Percentiles rank a stretch among this genome's conserved stretches.
phyloP scores from a whole-genome alignment of 2,113 vertebrate species.

The Felis chaus region DNA sequence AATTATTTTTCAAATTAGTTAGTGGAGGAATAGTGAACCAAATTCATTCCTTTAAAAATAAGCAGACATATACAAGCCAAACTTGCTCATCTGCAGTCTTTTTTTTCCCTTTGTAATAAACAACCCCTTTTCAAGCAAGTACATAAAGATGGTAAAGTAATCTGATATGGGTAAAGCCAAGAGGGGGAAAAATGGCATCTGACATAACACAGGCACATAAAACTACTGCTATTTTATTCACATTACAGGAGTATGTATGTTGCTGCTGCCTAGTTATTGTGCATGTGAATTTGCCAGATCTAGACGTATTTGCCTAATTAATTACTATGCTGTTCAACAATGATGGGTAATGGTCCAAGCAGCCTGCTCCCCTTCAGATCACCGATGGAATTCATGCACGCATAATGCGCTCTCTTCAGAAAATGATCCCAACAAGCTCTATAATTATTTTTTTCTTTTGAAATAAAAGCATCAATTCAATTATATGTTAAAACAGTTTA shows the following conservation, averaged over 20 bases:
- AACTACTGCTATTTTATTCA: not conserved
- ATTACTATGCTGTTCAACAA: slow-evolving; percentile 68
- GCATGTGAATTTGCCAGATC: slow-evolving; percentile 38
- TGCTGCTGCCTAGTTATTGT: slow-evolving; percentile 50
- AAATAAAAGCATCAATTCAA: slow-evolving; percentile 72
- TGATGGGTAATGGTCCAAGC: slow-evolving; percentile 64
- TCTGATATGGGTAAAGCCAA: not conserved
- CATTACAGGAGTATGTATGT: not conserved
- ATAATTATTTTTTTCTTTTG: slow-evolving; percentile 69
- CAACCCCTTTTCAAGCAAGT: not conserved
- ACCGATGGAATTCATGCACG: slow-evolving; percentile 48
- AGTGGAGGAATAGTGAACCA: not conserved
- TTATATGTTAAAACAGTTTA: slow-evolving; percentile 65
- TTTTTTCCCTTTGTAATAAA: slow-evolving; percentile 22
- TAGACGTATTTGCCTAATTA: slow-evolving; percentile 58
- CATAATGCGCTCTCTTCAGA: slow-evolving; percentile 59
- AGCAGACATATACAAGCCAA: not conserved
- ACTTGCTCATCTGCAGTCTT: not conserved
- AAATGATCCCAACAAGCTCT: slow-evolving; percentile 67
- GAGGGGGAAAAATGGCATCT: not conserved
- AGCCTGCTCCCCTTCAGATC: slow-evolving; percentile 48
- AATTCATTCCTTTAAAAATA: slow-evolving; percentile 30
- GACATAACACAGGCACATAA: not conserved
- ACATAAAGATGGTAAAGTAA: slow-evolving; percentile 20
- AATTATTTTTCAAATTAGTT: slow-evolving; percentile 21